phyloP scores from a whole-genome alignment of 2,888 invertebrate species.

The Callosobruchus maculatus region DNA sequence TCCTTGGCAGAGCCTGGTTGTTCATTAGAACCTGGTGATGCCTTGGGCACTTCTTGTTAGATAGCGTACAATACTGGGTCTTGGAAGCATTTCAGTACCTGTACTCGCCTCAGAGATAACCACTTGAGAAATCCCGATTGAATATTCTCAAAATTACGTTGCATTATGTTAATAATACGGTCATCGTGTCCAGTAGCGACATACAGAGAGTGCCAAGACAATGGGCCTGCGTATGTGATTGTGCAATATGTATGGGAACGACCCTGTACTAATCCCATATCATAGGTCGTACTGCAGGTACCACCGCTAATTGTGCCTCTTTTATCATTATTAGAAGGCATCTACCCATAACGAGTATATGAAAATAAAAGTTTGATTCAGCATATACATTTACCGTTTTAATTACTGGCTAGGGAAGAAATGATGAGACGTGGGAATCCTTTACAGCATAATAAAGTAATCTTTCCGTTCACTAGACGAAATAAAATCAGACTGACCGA shows the following conservation, averaged over 20 bases:
- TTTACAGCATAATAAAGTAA: too few relatives aligned
- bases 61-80: too few relatives aligned
- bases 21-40: too few relatives aligned
- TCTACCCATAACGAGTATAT: constrained; percentile 5
- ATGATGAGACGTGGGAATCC: too few relatives aligned
- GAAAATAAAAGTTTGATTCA: neutral
- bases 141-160: neutral
- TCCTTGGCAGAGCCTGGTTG: too few relatives aligned
- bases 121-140: neutral
- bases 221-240: constrained; percentile 6
- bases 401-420: neutral
- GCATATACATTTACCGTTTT: neutral
- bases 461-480: too few relatives aligned
- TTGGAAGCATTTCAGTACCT: too few relatives aligned
- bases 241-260: constrained; percentile 26
- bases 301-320: constrained; percentile 9
- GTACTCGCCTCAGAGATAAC: neutral
- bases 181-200: neutral
- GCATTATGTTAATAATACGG: neutral
- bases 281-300: constrained; percentile 11
- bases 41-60: too few relatives aligned
- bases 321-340: constrained; percentile 16
- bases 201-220: neutral
- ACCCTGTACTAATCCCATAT: constrained; percentile 26
- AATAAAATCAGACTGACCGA: too few relatives aligned